Evolutionary conservation across 2,797 vertebrate species (phyloP).

Genomic region (Eulemur rubriventer): DNA sequence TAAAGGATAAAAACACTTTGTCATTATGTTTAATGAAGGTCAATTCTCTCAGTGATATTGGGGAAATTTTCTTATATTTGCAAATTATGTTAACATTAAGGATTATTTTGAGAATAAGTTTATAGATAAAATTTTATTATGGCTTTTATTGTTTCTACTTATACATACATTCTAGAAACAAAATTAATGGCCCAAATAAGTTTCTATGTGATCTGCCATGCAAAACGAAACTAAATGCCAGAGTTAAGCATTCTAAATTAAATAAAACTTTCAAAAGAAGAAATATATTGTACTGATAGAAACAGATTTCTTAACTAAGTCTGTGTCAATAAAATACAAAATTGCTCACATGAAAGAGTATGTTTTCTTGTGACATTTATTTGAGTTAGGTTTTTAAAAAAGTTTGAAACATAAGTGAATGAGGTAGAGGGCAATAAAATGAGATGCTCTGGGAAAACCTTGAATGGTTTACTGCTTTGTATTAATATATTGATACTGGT

Average conservation of each 20-base stretch:
- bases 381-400: neutral
- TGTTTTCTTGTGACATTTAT: neutral
- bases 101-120: conserved; percentile 42
- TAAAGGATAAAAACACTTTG: conserved; percentile 37
- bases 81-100: conserved; percentile 56
- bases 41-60: conserved; percentile 65
- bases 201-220: neutral
- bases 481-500: neutral
- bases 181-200: neutral
- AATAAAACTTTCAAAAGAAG: neutral
- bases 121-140: conserved; percentile 9
- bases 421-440: neutral
- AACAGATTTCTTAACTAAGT: neutral
- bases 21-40: conserved; percentile 53
- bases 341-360: neutral
- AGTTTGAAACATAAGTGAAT: neutral
- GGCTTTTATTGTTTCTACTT: neutral
- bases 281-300: neutral
- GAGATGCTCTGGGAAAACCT: neutral
- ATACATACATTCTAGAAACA: neutral
- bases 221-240: neutral
- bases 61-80: conserved; percentile 55
- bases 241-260: neutral
- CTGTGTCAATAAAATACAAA: neutral
- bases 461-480: neutral